Evolutionary conservation across 1,140 invertebrate genomes (phyloP).

Genomic region (Diprion similis): DNA sequence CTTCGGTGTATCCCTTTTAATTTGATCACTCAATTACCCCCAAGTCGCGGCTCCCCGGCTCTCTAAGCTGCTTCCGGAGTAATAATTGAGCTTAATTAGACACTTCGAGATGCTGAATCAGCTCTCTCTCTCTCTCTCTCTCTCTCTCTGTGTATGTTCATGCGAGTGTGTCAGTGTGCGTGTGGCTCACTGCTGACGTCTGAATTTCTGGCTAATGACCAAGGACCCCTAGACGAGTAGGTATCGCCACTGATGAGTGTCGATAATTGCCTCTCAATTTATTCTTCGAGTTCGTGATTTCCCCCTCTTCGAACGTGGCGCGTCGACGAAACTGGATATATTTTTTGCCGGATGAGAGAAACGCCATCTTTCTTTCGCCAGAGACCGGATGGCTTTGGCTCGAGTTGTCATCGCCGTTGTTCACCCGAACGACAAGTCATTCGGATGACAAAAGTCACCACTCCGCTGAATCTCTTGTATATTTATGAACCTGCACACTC

Average conservation of each 20-base stretch:
- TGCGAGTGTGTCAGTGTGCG: neutral
- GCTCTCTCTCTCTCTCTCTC: no score
- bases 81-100: neutral
- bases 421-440: neutral
- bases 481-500: no score
- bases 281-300: no score
- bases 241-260: neutral
- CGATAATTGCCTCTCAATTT: no score
- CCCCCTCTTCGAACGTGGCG: no score
- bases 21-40: constrained; percentile 3
- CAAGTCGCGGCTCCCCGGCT: neutral
- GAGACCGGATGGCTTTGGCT: neutral
- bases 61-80: neutral
- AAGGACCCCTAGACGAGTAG: neutral
- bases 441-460: neutral
- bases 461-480: neutral
- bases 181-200: neutral
- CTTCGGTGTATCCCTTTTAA: neutral
- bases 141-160: neutral
- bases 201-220: neutral
- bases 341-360: neutral
- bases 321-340: no score
- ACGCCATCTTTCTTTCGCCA: neutral
- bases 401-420: constrained; percentile 4
- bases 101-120: neutral